Base-by-base conservation (phyloP, 2,888 invertebrate species). In the Protula sp. region DNA sequence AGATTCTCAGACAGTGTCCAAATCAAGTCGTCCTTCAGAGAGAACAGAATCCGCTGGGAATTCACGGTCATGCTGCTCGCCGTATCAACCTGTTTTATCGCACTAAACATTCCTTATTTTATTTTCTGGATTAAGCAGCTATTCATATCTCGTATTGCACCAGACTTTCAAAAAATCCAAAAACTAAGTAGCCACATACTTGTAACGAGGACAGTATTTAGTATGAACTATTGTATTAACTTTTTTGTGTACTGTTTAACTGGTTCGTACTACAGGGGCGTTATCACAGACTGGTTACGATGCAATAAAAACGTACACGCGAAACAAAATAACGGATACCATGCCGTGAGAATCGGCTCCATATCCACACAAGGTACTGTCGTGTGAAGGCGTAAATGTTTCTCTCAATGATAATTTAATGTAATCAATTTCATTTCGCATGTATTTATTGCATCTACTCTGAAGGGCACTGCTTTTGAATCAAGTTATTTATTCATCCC, bases 221-320 rank as follows among this genome's bases (percentile, higher is more conserved):
- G 72, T 62, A 63, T 73, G n/a, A 77, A 76, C 61, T 76, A 76
- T 55, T 74, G 73, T 52, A 69, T 74, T 31, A 76, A 76, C 60
- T 76, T 76, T 56, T 76, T 76, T 60, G 67, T 76, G 31, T 76
- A 76, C 63, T 71, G 72, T 62, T 64, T 76, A 9, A 76, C 75
- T 0, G 76, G 76, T 0, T 73, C 76, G 1, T 75, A 74, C 54
- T 77, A 75, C 63, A 60, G 76, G n/a, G 69, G 70, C 30, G 74
- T 27, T 47, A 14, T 48, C 47, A 57, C 52, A 52, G 61, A 30
- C 56, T 51, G 28, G 19, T 50, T 14, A 22, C 30, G 26, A 5
- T 50, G 50, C 24, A 19, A 19, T 19, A 9, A 19, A 14, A 38
- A 38, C 9, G 19, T 9, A 9, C 9, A 38, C 9, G 9, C 9